Evolutionary conservation across 2,113 vertebrate species (phyloP), one percentile per base, ranked within the genome.

Genomic region (Orcinus orca): DNA sequence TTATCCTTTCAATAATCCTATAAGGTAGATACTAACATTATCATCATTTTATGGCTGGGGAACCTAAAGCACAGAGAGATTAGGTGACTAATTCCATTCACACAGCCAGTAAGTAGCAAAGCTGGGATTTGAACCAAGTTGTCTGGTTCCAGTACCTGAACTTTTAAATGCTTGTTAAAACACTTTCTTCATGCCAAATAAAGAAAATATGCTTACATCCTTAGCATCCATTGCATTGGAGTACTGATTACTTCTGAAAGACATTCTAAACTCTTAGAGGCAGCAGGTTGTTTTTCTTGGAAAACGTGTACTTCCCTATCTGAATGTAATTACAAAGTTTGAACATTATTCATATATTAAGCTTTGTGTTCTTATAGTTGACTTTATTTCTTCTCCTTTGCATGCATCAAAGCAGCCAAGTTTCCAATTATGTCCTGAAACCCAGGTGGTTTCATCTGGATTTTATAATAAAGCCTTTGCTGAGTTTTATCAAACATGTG

Each of bases 381-480:
- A 90, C 25, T 97, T 89, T 80, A 81, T 85, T 96, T 86, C 60
- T 95, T 93, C 41, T 85, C 29, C 36, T 89, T 44, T 58, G 44
- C 15, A 20, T 73, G 55, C 29, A 29, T 4, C 25, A 21, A 20
- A 87, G n/a, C 86, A 96, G 91, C 79, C 77, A 98, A 93, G 50
- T 97, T 96, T 93, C 44, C 53, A 67, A 80, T 96, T 50, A 74
- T 92, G 77, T 88, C 25, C 73, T 74, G 73, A 97, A 84, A 84
- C 55, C 77, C 96, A 96, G 97, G 93, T 97, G 87, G 74, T 58
- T 97, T 98, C 88, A 91, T 94, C 90, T 96, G 68, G 88, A 80
- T 95, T 81, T 95, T 92, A 91, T 96, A 83, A 97, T 41, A 76
- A 88, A 95, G 84, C 1, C 33, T 96, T 47, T 92, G 29, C 53